A percentile compares a stretch with the other conserved stretches of the same genome.
phyloP scores from a whole-genome alignment of 2,888 invertebrate genomes.

The Tryphoninae sp. region DNA sequence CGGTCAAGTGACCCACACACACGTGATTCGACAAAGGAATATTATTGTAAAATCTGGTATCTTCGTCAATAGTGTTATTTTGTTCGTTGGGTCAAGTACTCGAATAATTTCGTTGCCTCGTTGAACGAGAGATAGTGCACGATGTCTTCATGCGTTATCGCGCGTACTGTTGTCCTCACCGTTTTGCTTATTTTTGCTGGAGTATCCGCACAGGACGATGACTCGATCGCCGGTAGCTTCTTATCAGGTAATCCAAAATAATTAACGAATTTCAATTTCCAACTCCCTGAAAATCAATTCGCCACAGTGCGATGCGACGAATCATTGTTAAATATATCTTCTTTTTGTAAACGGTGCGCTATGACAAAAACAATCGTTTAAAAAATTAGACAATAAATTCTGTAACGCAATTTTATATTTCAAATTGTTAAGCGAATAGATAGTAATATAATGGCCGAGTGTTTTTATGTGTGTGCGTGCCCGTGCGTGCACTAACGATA shows the following conservation, averaged over 20 bases:
- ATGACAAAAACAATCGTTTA: background rate
- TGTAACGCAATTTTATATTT: no score
- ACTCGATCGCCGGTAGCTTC: constrained; percentile 91
- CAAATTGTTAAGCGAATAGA: background rate
- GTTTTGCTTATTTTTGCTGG: constrained; percentile 68
- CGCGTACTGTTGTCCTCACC: constrained; percentile 64
- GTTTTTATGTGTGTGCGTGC: background rate
- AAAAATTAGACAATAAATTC: background rate
- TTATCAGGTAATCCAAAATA: constrained; percentile 86
- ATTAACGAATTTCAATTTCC: background rate
- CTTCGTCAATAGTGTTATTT: constrained; percentile 38
- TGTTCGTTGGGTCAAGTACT: constrained; percentile 14
- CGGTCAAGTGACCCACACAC: constrained; percentile 70
- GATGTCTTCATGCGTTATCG: constrained; percentile 50
- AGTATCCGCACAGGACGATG: constrained; percentile 83
- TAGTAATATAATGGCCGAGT: background rate
- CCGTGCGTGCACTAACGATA: background rate
- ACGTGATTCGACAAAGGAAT: constrained; percentile 53
- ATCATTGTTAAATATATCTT: background rate
- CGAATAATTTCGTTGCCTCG: constrained; percentile 17
- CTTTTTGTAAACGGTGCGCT: background rate
- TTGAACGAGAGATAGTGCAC: constrained; percentile 15
- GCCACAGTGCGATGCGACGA: background rate
- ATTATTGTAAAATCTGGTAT: constrained; percentile 5
- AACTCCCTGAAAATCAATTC: background rate